Conservation (phyloP, 2,113 vertebrate genomes). For the Amia ocellicauda region DNA sequence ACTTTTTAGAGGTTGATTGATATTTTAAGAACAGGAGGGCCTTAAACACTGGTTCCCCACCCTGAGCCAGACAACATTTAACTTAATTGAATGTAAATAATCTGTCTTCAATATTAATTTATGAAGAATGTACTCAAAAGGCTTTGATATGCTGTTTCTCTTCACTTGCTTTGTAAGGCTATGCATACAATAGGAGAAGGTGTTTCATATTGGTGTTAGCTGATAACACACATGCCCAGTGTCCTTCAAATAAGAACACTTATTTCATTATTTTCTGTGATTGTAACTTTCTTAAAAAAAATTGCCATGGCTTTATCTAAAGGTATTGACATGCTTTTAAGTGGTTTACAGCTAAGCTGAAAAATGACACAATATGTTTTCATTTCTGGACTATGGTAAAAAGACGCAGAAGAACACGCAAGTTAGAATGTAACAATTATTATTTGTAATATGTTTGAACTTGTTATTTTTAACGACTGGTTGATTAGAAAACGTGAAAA, state of each 20-base stretch:
- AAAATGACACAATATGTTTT: slow-evolving; percentile 11
- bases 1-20: too few species aligned
- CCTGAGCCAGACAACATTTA: too few species aligned
- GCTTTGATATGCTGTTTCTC: slow-evolving; percentile 27
- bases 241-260: too few species aligned
- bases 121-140: slow-evolving; percentile 39
- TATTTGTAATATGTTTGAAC: slow-evolving; percentile 23
- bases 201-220: slow-evolving; percentile 61
- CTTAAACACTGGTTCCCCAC: too few species aligned
- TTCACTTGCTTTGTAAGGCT: slow-evolving; percentile 39
- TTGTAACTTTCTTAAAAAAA: slow-evolving; percentile 15
- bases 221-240: slow-evolving; percentile 52
- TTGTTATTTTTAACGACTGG: slow-evolving; percentile 30
- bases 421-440: slow-evolving; percentile 24
- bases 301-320: slow-evolving; percentile 41
- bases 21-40: too few species aligned
- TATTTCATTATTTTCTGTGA: too few species aligned
- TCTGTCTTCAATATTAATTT: too few species aligned
- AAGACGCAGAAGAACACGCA: slow-evolving; percentile 25
- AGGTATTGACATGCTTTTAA: slow-evolving; percentile 44
- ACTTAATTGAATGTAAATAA: too few species aligned
- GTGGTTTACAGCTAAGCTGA: slow-evolving; percentile 23
- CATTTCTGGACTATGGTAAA: slow-evolving; percentile 30
- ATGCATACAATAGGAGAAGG: slow-evolving; percentile 50
- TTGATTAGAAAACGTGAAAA: slow-evolving; percentile 12